A percentile compares a stretch with the other conserved stretches of the same genome.
These are phyloP conservation scores for Enteromius argenteus DNA, from an alignment of 2,797 vertebrate species.

Conservation along the genomic window DNA sequence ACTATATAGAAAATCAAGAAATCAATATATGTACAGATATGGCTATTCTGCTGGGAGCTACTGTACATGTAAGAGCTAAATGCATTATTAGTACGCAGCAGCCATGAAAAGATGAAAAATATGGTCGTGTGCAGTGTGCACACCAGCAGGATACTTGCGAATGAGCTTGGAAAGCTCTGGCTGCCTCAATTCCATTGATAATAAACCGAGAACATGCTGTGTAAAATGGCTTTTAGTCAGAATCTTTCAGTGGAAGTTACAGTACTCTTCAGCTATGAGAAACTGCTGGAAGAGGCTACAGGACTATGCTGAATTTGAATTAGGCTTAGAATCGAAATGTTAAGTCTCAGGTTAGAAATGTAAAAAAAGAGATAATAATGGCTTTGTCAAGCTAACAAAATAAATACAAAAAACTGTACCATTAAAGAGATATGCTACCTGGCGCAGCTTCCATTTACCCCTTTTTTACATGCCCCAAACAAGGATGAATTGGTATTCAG, in stretches of 20 bases:
- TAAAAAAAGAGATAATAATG: not conserved
- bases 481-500: conserved; percentile 70
- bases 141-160: not conserved
- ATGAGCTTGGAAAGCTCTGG: not conserved
- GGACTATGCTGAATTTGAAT: not conserved
- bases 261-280: not conserved
- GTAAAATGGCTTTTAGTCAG: not conserved
- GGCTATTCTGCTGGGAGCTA: not conserved
- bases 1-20: not conserved
- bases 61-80: conserved; percentile 4
- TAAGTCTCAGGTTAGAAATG: not conserved
- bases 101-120: not conserved
- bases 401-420: not conserved
- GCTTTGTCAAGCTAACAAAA: conserved; percentile 8
- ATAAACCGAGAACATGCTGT: not conserved
- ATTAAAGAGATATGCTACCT: not conserved
- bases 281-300: not conserved
- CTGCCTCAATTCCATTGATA: not conserved
- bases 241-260: not conserved
- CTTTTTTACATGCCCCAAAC: conserved; percentile 7
- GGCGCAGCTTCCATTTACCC: not conserved
- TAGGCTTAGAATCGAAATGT: not conserved
- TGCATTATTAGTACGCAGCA: not conserved
- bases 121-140: not conserved
- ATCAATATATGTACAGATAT: not conserved